Evolutionary conservation across 2,888 invertebrate species (phyloP).

Genomic region (Mimas tiliae): DNA sequence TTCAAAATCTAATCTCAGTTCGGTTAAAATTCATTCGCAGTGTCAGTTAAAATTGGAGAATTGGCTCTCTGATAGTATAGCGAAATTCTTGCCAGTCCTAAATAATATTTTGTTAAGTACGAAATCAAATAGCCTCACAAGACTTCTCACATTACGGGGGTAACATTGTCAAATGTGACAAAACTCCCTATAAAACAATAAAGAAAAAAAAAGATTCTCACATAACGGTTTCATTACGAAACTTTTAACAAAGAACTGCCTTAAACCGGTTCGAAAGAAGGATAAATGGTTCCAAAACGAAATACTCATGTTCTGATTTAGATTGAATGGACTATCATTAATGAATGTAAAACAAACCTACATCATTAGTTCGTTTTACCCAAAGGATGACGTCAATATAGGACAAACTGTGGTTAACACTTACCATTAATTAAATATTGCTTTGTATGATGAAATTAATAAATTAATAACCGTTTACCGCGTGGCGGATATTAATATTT

Average conservation of each 20-base stretch:
- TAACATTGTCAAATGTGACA: too few species aligned
- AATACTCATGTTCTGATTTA: neutral
- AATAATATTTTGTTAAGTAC: neutral
- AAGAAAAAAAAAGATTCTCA: too few species aligned
- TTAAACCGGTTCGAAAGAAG: neutral
- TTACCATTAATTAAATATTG: neutral
- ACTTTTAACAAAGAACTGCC: neutral
- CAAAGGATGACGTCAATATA: slow-evolving; percentile 7
- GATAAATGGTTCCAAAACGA: neutral
- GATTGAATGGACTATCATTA: neutral
- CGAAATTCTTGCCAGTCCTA: too few species aligned
- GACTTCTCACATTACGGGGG: too few species aligned
- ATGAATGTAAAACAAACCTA: neutral
- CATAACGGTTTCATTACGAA: neutral
- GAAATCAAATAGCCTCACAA: neutral
- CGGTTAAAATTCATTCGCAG: too few species aligned
- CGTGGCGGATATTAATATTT: neutral
- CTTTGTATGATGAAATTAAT: neutral
- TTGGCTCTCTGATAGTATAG: too few species aligned
- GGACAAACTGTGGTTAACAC: slow-evolving; percentile 9
- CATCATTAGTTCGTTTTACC: neutral
- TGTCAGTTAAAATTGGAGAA: too few species aligned
- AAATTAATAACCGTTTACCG: neutral
- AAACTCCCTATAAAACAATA: too few species aligned
- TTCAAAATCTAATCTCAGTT: too few species aligned